Percentiles rank a stretch among this genome's conserved stretches.
phyloP scores from a whole-genome alignment of 2,113 vertebrate species.

The Poecile atricapillus region DNA sequence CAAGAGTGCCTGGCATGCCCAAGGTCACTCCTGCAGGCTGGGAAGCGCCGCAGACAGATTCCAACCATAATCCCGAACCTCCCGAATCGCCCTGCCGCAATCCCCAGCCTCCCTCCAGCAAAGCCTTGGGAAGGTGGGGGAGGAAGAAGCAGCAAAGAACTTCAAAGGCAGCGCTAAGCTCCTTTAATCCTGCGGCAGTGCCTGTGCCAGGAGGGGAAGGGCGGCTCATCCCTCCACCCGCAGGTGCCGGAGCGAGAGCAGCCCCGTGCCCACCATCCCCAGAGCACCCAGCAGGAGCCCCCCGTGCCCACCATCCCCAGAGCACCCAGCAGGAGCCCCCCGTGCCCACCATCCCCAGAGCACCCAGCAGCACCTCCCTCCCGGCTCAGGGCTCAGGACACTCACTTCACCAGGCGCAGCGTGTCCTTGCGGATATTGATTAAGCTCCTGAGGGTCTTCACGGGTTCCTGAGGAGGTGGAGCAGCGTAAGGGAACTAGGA shows the following conservation, averaged over 20 bases:
- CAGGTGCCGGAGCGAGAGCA: accelerated
- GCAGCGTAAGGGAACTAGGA: constrained; percentile 94
- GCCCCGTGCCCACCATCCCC: not conserved
- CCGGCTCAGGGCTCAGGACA: accelerated
- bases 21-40: not conserved
- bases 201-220: not conserved
- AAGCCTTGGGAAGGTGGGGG: not conserved
- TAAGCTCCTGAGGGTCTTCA: constrained; percentile 94
- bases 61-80: not conserved
- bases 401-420: constrained; percentile 89
- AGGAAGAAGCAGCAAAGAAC: constrained; percentile 4
- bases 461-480: constrained; percentile 94
- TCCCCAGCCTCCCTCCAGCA: not conserved
- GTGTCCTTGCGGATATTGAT: constrained; percentile 99
- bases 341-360: not conserved
- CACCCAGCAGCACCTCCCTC: not conserved
- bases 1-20: accelerated
- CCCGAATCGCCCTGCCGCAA: not conserved
- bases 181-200: not conserved
- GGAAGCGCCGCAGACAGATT: not conserved
- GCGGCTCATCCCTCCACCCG: not conserved
- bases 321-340: not conserved
- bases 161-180: constrained; percentile 46
- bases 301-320: too few species aligned
- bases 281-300: too few species aligned